These are phyloP conservation scores for Halichoerus grypus DNA, from an alignment of 2,113 vertebrate genomes.

Conservation along the genomic window DNA sequence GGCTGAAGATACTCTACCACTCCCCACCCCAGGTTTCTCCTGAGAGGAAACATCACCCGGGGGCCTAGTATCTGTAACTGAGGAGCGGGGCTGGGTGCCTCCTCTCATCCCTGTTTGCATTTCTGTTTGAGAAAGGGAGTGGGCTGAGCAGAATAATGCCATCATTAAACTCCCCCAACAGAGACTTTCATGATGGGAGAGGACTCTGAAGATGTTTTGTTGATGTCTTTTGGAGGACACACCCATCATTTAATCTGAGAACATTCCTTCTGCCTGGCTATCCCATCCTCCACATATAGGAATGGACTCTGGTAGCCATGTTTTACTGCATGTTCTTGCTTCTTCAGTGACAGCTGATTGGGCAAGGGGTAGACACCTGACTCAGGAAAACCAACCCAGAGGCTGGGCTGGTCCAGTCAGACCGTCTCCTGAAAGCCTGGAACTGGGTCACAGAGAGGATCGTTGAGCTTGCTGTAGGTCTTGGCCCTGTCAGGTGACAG, in stretches of 20 bases:
- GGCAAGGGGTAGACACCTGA: background rate
- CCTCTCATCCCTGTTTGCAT: background rate
- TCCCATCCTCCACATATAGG: accelerated
- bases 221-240: background rate
- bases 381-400: background rate
- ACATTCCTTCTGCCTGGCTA: background rate
- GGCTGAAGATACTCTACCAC: background rate
- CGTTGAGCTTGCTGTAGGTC: background rate
- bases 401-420: background rate
- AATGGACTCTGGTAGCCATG: background rate
- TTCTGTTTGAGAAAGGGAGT: background rate
- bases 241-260: background rate
- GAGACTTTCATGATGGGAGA: background rate
- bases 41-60: conserved; percentile 19
- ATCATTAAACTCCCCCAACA: background rate
- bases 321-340: background rate
- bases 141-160: background rate
- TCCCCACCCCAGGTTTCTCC: background rate
- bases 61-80: background rate
- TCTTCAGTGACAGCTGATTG: background rate
- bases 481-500: background rate
- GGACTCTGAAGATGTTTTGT: background rate
- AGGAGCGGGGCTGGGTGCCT: background rate
- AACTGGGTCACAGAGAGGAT: background rate
- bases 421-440: background rate